Evolutionary conservation across 2,888 invertebrate genomes (phyloP).

Genomic region (Aleiodes alternator): DNA sequence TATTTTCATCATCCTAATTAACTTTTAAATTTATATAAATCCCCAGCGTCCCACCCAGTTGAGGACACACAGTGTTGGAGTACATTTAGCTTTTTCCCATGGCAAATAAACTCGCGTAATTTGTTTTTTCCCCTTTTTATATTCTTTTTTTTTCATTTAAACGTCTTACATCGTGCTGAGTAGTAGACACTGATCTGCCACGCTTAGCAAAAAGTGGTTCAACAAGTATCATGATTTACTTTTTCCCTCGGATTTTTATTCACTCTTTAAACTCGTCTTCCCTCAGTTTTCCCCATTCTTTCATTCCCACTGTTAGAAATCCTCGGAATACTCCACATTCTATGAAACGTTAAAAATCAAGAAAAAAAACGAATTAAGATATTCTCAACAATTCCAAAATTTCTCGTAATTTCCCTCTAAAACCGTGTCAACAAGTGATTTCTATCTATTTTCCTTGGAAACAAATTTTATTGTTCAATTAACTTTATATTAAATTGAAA

Average conservation of each 20-base stretch:
- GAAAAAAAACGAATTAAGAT: no score
- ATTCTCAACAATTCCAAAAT: no score
- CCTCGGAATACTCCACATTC: not conserved
- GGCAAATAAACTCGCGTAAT: constrained; percentile 43
- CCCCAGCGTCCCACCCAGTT: not conserved
- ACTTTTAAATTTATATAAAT: not conserved
- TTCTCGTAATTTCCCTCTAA: no score
- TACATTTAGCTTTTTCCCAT: constrained; percentile 42
- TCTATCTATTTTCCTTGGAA: no score
- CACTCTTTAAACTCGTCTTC: constrained; percentile 43
- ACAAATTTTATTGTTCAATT: no score
- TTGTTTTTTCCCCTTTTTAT: constrained; percentile 27
- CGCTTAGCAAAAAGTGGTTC: constrained; percentile 40
- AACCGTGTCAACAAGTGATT: no score
- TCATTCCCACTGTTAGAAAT: constrained; percentile 12
- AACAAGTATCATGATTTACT: constrained; percentile 35
- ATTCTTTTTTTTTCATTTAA: not conserved
- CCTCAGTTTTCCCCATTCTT: constrained; percentile 13
- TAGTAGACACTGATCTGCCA: constrained; percentile 40
- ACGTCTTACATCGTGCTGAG: constrained; percentile 36
- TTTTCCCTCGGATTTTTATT: constrained; percentile 53
- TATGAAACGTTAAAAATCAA: not conserved
- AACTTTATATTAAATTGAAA: no score
- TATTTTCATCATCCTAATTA: constrained; percentile 23
- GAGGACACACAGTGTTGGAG: not conserved